Percentiles rank a stretch among this genome's conserved stretches.
phyloP scores from a whole-genome alignment of 2,888 invertebrate species.

The Apamea monoglypha region DNA sequence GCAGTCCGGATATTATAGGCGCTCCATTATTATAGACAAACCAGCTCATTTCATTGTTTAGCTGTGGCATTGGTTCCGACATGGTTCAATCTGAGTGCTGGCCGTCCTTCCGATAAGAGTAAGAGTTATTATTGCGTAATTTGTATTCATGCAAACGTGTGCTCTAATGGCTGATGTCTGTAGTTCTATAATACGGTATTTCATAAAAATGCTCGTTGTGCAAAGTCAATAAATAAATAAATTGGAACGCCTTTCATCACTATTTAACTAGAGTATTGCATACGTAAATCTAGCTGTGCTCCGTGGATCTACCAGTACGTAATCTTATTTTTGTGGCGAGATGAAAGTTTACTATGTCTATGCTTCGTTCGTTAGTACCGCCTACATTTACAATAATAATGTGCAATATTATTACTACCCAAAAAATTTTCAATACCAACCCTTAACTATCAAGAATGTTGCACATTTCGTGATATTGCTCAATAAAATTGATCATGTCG shows the following conservation, averaged over 20 bases:
- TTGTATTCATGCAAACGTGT: no score
- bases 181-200: background rate
- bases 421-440: background rate
- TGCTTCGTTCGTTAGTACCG: background rate
- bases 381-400: background rate
- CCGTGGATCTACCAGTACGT: background rate
- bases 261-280: constrained; percentile 9
- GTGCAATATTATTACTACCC: background rate
- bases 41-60: constrained; percentile 51
- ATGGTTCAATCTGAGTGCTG: background rate
- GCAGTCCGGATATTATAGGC: constrained; percentile 49
- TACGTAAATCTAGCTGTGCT: background rate
- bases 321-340: background rate
- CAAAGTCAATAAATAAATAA: constrained; percentile 10
- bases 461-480: background rate
- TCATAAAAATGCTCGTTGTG: background rate
- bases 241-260: constrained; percentile 8
- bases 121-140: constrained; percentile 17
- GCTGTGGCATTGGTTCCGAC: constrained; percentile 35
- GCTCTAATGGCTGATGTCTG: constrained; percentile 1
- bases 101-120: constrained; percentile 31
- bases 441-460: background rate
- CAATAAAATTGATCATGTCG: background rate
- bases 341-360: background rate
- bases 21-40: constrained; percentile 57